phyloP scores from a whole-genome alignment of 2,888 invertebrate species.

The Thalpophila matura region DNA sequence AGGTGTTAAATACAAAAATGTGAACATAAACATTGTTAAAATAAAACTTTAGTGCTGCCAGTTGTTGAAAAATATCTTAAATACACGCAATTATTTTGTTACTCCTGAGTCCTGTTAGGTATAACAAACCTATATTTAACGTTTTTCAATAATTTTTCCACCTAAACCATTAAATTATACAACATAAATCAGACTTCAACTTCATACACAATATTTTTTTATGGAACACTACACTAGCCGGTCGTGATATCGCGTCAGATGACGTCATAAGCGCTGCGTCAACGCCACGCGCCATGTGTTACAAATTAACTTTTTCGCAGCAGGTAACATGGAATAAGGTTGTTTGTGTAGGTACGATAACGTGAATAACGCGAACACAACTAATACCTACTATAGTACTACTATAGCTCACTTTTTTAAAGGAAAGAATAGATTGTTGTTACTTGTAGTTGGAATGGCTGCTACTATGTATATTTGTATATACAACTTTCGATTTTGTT shows the following conservation, averaged over 20 bases:
- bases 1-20: background rate
- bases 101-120: background rate
- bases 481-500: too few relatives aligned
- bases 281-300: slow-evolving; percentile 41
- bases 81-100: too few relatives aligned
- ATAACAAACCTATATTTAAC: too few relatives aligned
- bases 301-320: slow-evolving; percentile 50
- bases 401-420: background rate
- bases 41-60: background rate
- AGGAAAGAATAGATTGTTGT: background rate
- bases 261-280: slow-evolving; percentile 37
- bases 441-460: background rate
- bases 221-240: background rate
- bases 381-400: background rate
- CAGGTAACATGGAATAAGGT: slow-evolving; percentile 32
- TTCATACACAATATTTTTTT: background rate
- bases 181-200: background rate
- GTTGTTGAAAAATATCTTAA: slow-evolving; percentile 23
- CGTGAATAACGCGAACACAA: background rate
- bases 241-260: slow-evolving; percentile 17
- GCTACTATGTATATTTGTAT: too few relatives aligned
- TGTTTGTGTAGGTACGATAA: slow-evolving; percentile 2
- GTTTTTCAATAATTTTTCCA: too few relatives aligned
- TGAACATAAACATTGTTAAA: slow-evolving; percentile 5
- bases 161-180: too few relatives aligned